Evolutionary conservation across 1,140 invertebrate genomes (phyloP), one percentile per base, ranked within the genome.

Genomic region (Chrysopa pallens): DNA sequence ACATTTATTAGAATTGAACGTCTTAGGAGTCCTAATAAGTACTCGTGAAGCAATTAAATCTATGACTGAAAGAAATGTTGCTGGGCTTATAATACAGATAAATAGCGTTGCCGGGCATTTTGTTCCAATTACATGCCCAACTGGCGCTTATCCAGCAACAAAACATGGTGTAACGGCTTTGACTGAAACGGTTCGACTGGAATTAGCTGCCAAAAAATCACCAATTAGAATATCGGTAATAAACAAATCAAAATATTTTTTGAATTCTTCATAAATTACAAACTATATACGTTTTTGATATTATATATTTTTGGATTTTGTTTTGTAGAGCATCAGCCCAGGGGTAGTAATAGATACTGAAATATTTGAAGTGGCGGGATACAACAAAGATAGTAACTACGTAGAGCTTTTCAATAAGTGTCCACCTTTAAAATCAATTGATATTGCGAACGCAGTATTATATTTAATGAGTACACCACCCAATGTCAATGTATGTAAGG

Each of bases 41-140:
- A 73, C 77, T 0, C 64, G 73, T 29, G 71, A 76, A 48, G 69
- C 73, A 1, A 58, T 83, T 11, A 67, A 69, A 12, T 73, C 70
- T 0, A 85, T 88, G 80, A 67, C 55, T 28, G 67, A 70, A 46
- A 63, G 69, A 1, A 63, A 64, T 0, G 63, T 74, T 6, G 61
- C 72, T 45, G 83, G 82, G 0, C 78, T 84, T 44, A 72, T 86
- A 28, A 63, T 86, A 28, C 71, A 80, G 39, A 66, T 87, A 4
- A 81, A 78, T 56, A 82, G 70, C 46, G 42, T 72, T 36, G 58
- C 57, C 0, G 72, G 71, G 0, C 70, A 73, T 46, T 56, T 51
- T 17, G 52, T 69, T 4, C 62, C 66, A 3, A 51, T 54, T 11
- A n/a, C 53, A 5, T 46, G 59, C 0, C 36, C 46, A 6, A 35